Evolutionary conservation across 2,113 vertebrate genomes (phyloP), one percentile per base, ranked within the genome.

Genomic region (Odobenus rosmarus): DNA sequence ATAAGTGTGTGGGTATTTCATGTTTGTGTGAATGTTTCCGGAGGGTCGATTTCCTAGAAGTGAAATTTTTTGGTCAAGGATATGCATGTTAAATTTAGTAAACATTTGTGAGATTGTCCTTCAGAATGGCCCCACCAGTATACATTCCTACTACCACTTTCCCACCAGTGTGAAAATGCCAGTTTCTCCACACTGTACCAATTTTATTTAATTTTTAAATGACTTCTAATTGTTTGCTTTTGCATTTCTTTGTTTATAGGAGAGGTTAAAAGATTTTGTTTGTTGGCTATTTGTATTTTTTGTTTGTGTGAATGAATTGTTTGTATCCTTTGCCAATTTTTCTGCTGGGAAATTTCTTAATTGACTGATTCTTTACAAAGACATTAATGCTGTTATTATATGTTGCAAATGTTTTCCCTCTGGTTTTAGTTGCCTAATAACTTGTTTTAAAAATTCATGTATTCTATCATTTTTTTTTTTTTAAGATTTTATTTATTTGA

Each of bases 351-450:
- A 76, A 76, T 90, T 74, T 83, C 14, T 83, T 76, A 85, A 59
- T 61, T 94, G 26, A 77, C 57, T 42, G 36, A 59, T 61, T 81
- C 28, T 94, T 94, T 82, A 23, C 67, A 67, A 76, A 90, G 67
- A 28, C 5, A 11, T 74, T 81, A 74, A n/a, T 16, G 15, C 59
- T 77, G 5, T 77, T 71, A 46, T 51, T 74, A 51, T 62, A 46
- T 77, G 88, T 57, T 90, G 23, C 79, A 90, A n/a, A 67, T 74
- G 28, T n/a, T 77, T 76, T 90, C 76, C 55, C 18, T 84, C 5
- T 76, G n/a, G 21, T 42, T 84, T 83, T 83, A 55, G n/a, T 76
- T 95, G 77, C 61, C 64, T 55, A n/a, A 83, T 72, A 94, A 82
- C 46, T 90, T 74, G 61, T 80, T 88, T 61, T 18, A 72, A 88